Conservation (phyloP, 1,140 invertebrate species). For the Frieseomelitta varia region DNA sequence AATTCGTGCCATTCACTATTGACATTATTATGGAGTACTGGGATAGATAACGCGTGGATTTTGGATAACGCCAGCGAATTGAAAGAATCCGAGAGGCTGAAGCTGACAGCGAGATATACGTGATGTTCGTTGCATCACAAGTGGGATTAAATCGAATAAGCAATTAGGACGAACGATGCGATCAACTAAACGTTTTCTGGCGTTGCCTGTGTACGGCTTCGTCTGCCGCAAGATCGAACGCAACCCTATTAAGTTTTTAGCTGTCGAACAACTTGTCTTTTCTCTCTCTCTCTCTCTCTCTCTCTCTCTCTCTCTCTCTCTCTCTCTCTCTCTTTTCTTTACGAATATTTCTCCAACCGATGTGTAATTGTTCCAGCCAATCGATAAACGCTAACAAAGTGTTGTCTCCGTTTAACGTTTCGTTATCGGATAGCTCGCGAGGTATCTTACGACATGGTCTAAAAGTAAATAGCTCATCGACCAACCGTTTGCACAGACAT, state of each 20-base stretch:
- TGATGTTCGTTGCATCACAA: slow-evolving; percentile 55
- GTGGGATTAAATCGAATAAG: slow-evolving; percentile 71
- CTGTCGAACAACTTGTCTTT: slow-evolving; percentile 37
- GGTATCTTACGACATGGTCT: background rate
- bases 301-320: background rate
- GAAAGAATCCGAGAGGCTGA: background rate
- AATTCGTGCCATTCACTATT: background rate
- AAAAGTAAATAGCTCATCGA: background rate
- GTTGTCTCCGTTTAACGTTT: too few species aligned
- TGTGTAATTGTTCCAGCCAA: background rate
- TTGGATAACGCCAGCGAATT: background rate
- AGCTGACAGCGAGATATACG: background rate
- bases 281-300: too few species aligned
- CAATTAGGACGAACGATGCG: slow-evolving; percentile 70
- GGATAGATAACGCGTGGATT: background rate
- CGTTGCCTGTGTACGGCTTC: slow-evolving; percentile 63
- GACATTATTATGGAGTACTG: background rate
- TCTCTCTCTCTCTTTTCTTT: background rate
- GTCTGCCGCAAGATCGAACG: slow-evolving; percentile 48
- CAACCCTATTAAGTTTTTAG: slow-evolving; percentile 61
- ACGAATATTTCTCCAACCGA: too few species aligned
- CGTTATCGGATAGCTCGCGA: background rate
- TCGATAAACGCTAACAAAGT: slow-evolving; percentile 20
- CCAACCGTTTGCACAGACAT: background rate
- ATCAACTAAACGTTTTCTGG: slow-evolving; percentile 74